These are phyloP conservation scores for Dysidea cf. avara DNA, from an alignment of 37 sponge, comb jelly and placozoan genomes.

Conservation along the genomic window DNA sequence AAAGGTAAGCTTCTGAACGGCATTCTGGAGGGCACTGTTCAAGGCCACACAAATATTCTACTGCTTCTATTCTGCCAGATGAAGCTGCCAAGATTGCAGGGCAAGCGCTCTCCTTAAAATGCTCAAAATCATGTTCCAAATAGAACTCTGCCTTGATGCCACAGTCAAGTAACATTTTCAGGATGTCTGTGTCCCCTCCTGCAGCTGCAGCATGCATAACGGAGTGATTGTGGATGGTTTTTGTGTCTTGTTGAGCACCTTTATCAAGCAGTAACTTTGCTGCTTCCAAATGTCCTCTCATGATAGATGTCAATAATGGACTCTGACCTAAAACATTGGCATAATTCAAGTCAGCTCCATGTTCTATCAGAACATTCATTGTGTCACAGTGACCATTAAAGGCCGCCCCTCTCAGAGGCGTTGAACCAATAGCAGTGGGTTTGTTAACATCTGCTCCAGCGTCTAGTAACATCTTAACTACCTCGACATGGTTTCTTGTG, in stretches of 20 bases:
- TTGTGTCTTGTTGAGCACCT: slow-evolving; percentile 64
- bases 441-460: slow-evolving; percentile 76
- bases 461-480: slow-evolving; percentile 66
- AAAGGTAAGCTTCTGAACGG: slow-evolving; percentile 60
- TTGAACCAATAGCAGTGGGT: slow-evolving; percentile 77
- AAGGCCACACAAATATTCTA: slow-evolving; percentile 38
- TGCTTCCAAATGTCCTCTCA: slow-evolving; percentile 74
- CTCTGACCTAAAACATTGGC: slow-evolving; percentile 90
- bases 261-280: slow-evolving; percentile 59
- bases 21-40: slow-evolving; percentile 51
- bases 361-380: slow-evolving; percentile 51
- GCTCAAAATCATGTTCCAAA: slow-evolving; percentile 27
- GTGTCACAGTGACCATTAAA: slow-evolving; percentile 79
- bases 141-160: slow-evolving; percentile 59
- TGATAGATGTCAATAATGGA: slow-evolving; percentile 80
- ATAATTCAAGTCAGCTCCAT: slow-evolving; percentile 80
- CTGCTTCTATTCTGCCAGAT: slow-evolving; percentile 59
- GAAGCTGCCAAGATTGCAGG: slow-evolving; percentile 83
- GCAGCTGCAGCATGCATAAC: slow-evolving; percentile 84
- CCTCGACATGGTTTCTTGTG: slow-evolving; percentile 74
- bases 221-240: slow-evolving; percentile 78
- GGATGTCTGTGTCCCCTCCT: slow-evolving; percentile 69
- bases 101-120: slow-evolving; percentile 53
- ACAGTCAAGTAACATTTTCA: slow-evolving; percentile 55
- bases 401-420: slow-evolving; percentile 84